Percentiles rank a stretch among this genome's conserved stretches.
Evolutionary conservation across 2,113 vertebrate genomes (phyloP).

Genomic region (Odontesthes bonariensis): DNA sequence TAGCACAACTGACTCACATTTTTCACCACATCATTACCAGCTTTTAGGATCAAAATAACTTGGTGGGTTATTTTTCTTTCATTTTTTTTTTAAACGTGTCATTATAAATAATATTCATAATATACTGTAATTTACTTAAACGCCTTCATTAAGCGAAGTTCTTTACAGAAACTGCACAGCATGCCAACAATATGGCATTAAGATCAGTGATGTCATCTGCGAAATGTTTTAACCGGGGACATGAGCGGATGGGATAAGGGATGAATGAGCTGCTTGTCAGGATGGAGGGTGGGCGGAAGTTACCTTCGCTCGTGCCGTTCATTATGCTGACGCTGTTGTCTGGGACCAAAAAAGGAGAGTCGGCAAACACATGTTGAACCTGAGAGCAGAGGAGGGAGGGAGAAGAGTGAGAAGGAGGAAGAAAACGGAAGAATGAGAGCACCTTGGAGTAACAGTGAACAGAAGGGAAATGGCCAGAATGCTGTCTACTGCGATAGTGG

Average conservation of each 20-base stretch:
- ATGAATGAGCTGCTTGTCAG: constrained; percentile 16
- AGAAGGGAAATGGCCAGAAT: constrained; percentile 23
- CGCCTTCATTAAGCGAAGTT: constrained; percentile 44
- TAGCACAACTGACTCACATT: constrained; percentile 27
- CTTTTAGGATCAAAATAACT: constrained; percentile 42
- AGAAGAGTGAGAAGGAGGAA: background rate
- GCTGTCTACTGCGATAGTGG: constrained; percentile 58
- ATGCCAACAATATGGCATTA: constrained; percentile 2
- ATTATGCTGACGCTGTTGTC: constrained; percentile 92
- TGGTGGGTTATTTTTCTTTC: constrained; percentile 40
- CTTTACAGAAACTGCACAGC: constrained; percentile 15
- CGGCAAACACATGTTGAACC: constrained; percentile 90
- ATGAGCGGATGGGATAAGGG: constrained; percentile 10
- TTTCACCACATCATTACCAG: constrained; percentile 60
- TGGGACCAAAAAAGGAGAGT: constrained; percentile 94
- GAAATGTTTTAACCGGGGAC: constrained; percentile 9
- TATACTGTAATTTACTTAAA: constrained; percentile 47
- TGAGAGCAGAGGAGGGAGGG: constrained; percentile 53
- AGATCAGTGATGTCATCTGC: constrained; percentile 26
- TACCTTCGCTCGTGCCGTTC: constrained; percentile 95
- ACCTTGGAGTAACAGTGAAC: background rate
- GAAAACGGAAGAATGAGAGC: background rate
- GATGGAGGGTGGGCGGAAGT: constrained; percentile 14
- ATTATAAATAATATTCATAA: constrained; percentile 56
- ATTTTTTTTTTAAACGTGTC: constrained; percentile 49